These are phyloP conservation scores for Pterocles gutturalis DNA, from an alignment of 2,113 vertebrate genomes.

Conservation along the genomic window DNA sequence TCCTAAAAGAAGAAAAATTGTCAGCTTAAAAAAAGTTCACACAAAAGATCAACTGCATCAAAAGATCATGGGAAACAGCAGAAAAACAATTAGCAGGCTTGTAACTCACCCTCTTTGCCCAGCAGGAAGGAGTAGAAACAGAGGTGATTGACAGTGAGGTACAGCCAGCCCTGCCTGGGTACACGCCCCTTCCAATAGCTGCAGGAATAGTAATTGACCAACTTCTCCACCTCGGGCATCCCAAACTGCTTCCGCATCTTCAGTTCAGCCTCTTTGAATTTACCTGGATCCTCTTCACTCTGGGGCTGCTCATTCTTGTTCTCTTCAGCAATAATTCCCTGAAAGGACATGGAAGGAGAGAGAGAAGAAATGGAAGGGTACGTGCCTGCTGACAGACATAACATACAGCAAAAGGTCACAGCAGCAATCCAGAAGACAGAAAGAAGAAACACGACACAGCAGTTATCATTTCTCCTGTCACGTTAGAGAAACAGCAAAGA, in stretches of 20 bases:
- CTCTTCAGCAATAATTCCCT: conserved; percentile 98
- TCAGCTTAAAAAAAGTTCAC: not conserved
- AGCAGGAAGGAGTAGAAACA: conserved; percentile 98
- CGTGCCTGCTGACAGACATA: not conserved
- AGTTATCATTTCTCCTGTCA: not conserved
- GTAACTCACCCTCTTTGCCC: conserved; percentile 92
- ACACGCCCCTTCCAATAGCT: conserved; percentile 98
- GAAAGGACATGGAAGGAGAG: not conserved
- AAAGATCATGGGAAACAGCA: not conserved
- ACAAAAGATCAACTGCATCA: not conserved
- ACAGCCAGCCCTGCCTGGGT: conserved; percentile 96
- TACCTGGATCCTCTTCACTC: conserved; percentile 93
- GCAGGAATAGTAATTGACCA: conserved; percentile 98
- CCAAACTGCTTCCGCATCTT: conserved; percentile 97
- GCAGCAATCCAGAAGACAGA: not conserved
- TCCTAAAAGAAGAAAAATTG: not conserved
- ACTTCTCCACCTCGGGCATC: conserved; percentile 96
- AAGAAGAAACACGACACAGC: not conserved
- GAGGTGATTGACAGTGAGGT: conserved; percentile 95
- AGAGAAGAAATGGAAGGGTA: not conserved
- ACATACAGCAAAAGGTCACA: not conserved
- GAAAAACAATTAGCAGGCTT: not conserved
- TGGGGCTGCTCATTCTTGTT: conserved; percentile 86
- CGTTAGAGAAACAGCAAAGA: not conserved
- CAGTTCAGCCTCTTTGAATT: conserved; percentile 95